phyloP scores from a whole-genome alignment of 2,113 vertebrate genomes.

The Ptyas mucosa region DNA sequence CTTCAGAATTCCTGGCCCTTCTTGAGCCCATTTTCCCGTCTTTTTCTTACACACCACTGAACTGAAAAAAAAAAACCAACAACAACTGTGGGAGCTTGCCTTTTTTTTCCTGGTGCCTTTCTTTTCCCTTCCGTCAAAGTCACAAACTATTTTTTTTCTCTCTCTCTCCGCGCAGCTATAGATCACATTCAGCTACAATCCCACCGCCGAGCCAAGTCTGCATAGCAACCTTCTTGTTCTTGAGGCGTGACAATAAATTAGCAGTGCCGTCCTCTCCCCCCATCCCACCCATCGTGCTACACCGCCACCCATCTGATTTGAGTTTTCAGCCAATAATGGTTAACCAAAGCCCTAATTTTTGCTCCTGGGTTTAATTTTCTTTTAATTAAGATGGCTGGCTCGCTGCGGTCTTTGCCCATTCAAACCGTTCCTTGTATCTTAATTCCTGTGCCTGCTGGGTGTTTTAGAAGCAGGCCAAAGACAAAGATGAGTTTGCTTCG shows the following conservation, averaged over 20 bases:
- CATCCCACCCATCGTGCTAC: background rate
- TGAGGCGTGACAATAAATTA: slow-evolving; percentile 22
- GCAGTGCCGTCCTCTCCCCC: background rate
- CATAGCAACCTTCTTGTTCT: background rate
- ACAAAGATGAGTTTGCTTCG: slow-evolving; percentile 33
- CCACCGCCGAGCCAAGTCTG: slow-evolving; percentile 27
- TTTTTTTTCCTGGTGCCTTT: background rate
- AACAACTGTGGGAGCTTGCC: background rate
- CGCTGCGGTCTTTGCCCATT: background rate
- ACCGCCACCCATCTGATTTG: background rate
- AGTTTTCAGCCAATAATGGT: background rate
- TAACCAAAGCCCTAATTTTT: background rate
- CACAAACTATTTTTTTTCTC: background rate
- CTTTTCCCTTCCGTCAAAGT: slow-evolving; percentile 33
- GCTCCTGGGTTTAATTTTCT: background rate
- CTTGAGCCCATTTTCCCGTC: background rate
- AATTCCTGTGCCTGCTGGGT: fast-evolving
- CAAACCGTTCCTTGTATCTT: background rate
- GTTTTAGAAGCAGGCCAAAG: slow-evolving; percentile 12
- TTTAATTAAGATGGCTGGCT: background rate
- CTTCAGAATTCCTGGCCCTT: background rate
- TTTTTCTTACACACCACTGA: background rate
- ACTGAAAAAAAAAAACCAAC: background rate
- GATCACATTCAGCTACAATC: slow-evolving; percentile 37
- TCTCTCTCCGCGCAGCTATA: slow-evolving; percentile 43